Conservation (phyloP, 1,140 invertebrate genomes). For the Sycophila sp. region DNA sequence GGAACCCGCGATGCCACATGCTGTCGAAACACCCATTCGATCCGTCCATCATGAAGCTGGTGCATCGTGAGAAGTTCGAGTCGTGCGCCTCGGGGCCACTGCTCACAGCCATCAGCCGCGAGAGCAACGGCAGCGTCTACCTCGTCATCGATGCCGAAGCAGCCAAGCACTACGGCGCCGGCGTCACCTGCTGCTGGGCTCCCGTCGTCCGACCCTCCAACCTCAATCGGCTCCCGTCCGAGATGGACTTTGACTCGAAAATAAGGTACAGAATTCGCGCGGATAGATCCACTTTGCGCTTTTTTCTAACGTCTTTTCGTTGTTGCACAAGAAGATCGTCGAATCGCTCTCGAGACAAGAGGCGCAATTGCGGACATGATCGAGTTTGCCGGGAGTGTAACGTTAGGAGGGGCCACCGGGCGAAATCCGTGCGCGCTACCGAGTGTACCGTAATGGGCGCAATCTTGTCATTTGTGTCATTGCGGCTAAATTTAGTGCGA, state of each 20-base stretch:
- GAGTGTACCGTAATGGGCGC: conserved; percentile 7
- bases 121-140: conserved; percentile 51
- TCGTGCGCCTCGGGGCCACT: conserved; percentile 66
- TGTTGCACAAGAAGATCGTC: too few relatives aligned
- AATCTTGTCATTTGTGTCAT: conserved; percentile 5
- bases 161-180: conserved; percentile 47
- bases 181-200: conserved; percentile 69
- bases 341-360: too few relatives aligned
- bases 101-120: conserved; percentile 63
- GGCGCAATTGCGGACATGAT: too few relatives aligned
- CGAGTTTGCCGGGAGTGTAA: too few relatives aligned
- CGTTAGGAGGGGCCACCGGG: too few relatives aligned
- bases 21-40: conserved; percentile 75
- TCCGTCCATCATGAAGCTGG: conserved; percentile 70
- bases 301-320: background rate
- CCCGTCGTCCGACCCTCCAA: conserved; percentile 57
- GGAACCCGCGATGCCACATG: conserved; percentile 76
- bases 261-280: conserved; percentile 66
- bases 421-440: background rate
- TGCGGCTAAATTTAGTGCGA: conserved; percentile 12
- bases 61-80: conserved; percentile 69
- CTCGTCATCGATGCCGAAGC: conserved; percentile 51
- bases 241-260: conserved; percentile 58
- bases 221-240: conserved; percentile 39
- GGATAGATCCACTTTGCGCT: too few relatives aligned